Base-by-base conservation (phyloP, 2,888 invertebrate species). In the Auanema freiburgensis region DNA sequence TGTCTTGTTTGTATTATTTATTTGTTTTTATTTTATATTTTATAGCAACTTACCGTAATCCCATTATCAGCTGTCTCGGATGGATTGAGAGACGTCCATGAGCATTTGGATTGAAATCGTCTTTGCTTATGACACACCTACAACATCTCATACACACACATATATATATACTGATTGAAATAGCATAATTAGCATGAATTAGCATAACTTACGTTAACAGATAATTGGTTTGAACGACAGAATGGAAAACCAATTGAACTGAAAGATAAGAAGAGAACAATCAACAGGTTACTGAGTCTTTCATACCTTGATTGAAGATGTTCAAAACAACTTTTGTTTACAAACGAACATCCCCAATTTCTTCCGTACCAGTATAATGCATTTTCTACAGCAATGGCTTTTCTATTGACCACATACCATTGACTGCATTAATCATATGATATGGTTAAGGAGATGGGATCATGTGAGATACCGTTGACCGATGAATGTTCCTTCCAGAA, bases 271-370 rank as follows among this genome's bases (percentile, higher is more conserved):
- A 46, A 16, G 16, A 10, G 14, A 43, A 43, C 43, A 43, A 11
- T 43, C 43, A 18, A 46, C 10, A 46, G 10, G 16, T 46, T 46
- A n/a, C n/a, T n/a, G n/a, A n/a, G n/a, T n/a, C n/a, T n/a, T n/a
- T n/a, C n/a, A n/a, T 46, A 46, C 46, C 46, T 46, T 16, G 16
- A 18, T 46, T 46, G 16, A 1, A 11, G 1, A 4, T 23, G 33
- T 12, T 78, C 76, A 43, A 57, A 65, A 52, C 79, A 79, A 10
- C 69, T 72, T 33, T 57, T 49, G 14, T 21, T n/a, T 8, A 69
- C 49, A 51, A 79, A 79, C 2, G 65, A 55, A 49, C 57, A 57
- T 4, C 57, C 57, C 57, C 57, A 57, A 8, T 50, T 50, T 46
- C 50, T 21, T 12, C 57, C 57, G 40, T 57, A 57, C 57, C 57